A percentile compares a stretch with the other conserved stretches of the same genome.
Evolutionary conservation across 1,140 invertebrate species (phyloP).

Genomic region (Macrobrachium rosenbergii): DNA sequence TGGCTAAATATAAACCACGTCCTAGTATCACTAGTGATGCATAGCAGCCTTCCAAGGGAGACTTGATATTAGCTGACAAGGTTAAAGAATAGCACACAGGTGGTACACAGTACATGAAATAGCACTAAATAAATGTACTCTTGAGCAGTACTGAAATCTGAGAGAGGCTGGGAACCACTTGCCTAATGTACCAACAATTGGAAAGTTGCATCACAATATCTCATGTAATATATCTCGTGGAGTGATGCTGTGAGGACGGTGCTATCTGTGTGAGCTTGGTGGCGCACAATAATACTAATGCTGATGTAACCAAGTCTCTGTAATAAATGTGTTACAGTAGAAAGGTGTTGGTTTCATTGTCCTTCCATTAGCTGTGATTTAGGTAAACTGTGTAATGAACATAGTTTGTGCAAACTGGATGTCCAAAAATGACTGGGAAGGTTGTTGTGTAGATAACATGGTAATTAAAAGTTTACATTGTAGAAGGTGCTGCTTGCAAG

Average conservation of each 20-base stretch:
- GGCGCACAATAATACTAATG: constrained; percentile 45
- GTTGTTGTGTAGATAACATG: no score
- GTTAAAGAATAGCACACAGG: no score
- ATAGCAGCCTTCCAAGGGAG: no score
- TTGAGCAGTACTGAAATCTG: no score
- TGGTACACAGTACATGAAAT: background rate
- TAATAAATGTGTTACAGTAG: constrained; percentile 48
- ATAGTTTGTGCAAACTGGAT: background rate
- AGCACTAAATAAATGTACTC: background rate
- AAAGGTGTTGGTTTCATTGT: background rate
- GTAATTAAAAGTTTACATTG: no score
- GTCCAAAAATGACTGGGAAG: no score
- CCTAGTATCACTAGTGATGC: no score
- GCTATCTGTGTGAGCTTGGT: constrained; percentile 42
- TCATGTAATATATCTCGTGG: constrained; percentile 39
- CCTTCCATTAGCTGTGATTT: background rate
- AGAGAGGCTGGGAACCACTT: no score
- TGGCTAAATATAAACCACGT: no score
- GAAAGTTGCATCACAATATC: background rate
- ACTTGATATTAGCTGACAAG: no score
- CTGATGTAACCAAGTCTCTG: constrained; percentile 39
- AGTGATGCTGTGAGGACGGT: constrained; percentile 27
- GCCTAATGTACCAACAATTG: constrained; percentile 21
- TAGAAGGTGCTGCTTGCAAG: no score
- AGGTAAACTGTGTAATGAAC: background rate